phyloP scores from a whole-genome alignment of 2,888 invertebrate genomes.

The Caenorhabditis sp. region DNA sequence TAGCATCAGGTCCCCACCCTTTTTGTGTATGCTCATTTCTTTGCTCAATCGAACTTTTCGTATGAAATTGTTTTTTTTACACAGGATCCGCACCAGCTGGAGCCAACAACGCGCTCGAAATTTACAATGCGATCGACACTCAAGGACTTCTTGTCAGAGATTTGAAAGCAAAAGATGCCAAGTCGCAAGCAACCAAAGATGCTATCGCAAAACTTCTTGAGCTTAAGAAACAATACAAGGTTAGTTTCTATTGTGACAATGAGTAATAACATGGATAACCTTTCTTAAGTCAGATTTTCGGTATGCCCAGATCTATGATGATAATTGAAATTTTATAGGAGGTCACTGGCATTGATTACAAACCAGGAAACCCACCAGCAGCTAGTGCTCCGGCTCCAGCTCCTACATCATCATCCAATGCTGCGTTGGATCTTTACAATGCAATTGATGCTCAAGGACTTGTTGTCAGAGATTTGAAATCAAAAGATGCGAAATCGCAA shows the following conservation, averaged over 20 bases:
- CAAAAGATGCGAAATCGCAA: slow-evolving; percentile 73
- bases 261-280: too few relatives aligned
- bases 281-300: too few relatives aligned
- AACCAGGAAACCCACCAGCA: slow-evolving; percentile 32
- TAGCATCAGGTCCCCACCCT: too few relatives aligned
- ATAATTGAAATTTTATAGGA: slow-evolving; percentile 9
- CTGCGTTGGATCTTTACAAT: slow-evolving; percentile 19
- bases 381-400: slow-evolving; percentile 11
- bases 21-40: too few relatives aligned
- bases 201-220: slow-evolving; percentile 78
- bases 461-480: slow-evolving; percentile 78
- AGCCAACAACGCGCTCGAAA: slow-evolving; percentile 15
- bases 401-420: slow-evolving; percentile 2
- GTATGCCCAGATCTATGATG: too few relatives aligned
- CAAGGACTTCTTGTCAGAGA: slow-evolving; percentile 80
- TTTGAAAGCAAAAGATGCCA: slow-evolving; percentile 75
- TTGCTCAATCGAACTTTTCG: too few relatives aligned
- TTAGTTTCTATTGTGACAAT: too few relatives aligned
- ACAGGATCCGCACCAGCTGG: too few relatives aligned
- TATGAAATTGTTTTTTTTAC: too few relatives aligned
- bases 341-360: slow-evolving; percentile 31
- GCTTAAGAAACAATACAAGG: slow-evolving; percentile 83
- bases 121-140: slow-evolving; percentile 61
- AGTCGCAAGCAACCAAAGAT: slow-evolving; percentile 67
- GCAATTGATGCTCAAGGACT: slow-evolving; percentile 75